Evolutionary conservation across 2,113 vertebrate genomes (phyloP), one percentile per base, ranked within the genome.

Genomic region (Coryphaenoides rupestris): DNA sequence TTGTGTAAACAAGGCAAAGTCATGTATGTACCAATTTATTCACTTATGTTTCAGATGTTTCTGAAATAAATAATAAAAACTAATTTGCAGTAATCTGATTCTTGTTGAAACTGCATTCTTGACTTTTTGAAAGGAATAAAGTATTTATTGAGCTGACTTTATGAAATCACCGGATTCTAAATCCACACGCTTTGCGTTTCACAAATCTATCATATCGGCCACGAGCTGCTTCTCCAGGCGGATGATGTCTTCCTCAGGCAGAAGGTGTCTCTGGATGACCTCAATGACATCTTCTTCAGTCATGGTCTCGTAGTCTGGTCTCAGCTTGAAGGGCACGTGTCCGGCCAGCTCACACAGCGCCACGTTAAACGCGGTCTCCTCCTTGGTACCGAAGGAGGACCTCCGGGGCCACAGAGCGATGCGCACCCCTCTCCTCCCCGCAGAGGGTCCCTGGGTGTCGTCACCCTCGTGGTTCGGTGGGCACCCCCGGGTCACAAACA

Each of bases 261-360:
- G 83, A 21, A 94, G 88, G 55, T 87, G 86, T 21, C 67, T 69
- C 26, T 78, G 87, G 72, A 96, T 89, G 60, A 87, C 74, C 4
- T 65, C 59, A 12, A 89, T 72, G 0, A 94, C 94, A 0, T 80
- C 75, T 0, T 54, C 77, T 79, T 98, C 96, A 0, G 91, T 92
- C 12, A 91, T 70, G 3, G 9, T 69, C 24, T 84, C 71, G 56
- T 84, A 98, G 68, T 94, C 92, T 21, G 78, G 49, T 47, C 80
- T 78, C 14, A 87, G 85, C 58, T 95, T 94, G 52, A 95, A 80
- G 0, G 95, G 93, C 19, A 97, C 87, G 84, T 95, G 91, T 3
- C 96, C 96, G 0, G 94, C 95, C 59, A 98, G 87, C 70, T 98
- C 96, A 73, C 96, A 98, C 0, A 98, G 80, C 0, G 96, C 96